Conservation (phyloP, 1,140 invertebrate genomes). For the Lysiphlebus fabarum region DNA sequence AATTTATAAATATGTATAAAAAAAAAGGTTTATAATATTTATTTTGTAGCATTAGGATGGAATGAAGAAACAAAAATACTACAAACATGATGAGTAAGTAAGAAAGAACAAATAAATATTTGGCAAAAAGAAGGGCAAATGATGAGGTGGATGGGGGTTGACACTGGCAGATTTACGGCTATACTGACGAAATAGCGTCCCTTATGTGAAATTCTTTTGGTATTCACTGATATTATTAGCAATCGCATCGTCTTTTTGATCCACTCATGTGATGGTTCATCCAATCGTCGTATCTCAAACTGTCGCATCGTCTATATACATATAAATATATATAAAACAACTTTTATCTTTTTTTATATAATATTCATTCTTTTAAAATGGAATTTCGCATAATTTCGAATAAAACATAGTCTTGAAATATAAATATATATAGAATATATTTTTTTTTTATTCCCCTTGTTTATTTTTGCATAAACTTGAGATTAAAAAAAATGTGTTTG, state of each 20-base stretch:
- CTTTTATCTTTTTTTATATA: neutral
- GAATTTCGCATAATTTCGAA: constrained; percentile 26
- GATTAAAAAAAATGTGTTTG: neutral
- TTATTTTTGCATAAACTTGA: neutral
- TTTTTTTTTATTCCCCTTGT: constrained; percentile 14
- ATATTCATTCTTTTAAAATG: constrained; percentile 8
- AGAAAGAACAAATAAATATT: constrained; percentile 12
- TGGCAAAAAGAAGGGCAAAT: constrained; percentile 28
- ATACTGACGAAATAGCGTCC: constrained; percentile 42
- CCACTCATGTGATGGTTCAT: constrained; percentile 27
- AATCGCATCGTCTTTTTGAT: constrained; percentile 52
- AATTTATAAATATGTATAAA: no score
- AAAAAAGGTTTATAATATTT: no score
- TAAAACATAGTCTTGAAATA: constrained; percentile 25
- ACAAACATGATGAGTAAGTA: constrained; percentile 5
- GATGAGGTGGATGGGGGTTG: constrained; percentile 42
- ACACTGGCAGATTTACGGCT: constrained; percentile 52
- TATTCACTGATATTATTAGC: constrained; percentile 55
- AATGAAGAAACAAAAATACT: neutral
- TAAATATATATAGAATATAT: constrained; percentile 14
- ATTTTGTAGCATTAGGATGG: no score
- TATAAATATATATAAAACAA: no score
- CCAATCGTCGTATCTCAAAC: constrained; percentile 19
- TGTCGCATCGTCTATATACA: constrained; percentile 6
- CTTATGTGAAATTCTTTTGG: constrained; percentile 49